Base-by-base conservation (phyloP, 37 sponge, comb jelly and placozoan species). In the Hormiphora californensis region DNA sequence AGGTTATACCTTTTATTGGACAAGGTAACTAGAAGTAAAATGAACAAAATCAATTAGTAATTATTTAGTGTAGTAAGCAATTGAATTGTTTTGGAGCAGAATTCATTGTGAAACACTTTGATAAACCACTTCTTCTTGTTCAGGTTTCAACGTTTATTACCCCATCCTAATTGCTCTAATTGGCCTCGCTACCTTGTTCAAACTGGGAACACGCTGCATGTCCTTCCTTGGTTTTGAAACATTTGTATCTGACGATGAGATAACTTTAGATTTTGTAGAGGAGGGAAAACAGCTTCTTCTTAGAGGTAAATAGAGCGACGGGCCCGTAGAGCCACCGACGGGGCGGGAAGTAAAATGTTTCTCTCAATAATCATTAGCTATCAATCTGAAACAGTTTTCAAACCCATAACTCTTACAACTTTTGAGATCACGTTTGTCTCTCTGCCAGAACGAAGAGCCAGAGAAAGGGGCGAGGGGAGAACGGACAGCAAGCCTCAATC, bases 251-350 rank as follows among this genome's bases (percentile, higher is more conserved):
- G 94, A 94, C 61, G 96, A 96, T 40, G 94, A 91, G 37, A 92
- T 93, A 69, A 92, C 94, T 32, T 88, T 88, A 21, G 96, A 95
- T 43, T 93, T 87, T 46, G 91, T 96, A 27, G 91, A 92, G 54
- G 94, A 96, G 57, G 96, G 96, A 31, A 96, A 96, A 69, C 89
- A 91, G 19, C 89, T 92, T 28, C 89, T 94, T 85, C 93, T 88
- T 39, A 67, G 92, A 93, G 95, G 95, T 92, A 17, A 49, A 49
- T 49, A 49, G 53, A 49, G 12, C 15, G 53, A 49, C 53, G 15
- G 53, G 15, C 53, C 15, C 12, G 15, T 15, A 49, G 53, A 49
- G 12, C 15, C 12, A 49, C 53, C 9, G 53, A 49, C 15, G n/a
- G n/a, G n/a, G n/a, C n/a, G n/a, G n/a, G n/a, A n/a, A n/a, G n/a